These are phyloP conservation scores for Leuciscus waleckii DNA, from an alignment of 2,797 vertebrate genomes.

Conservation along the genomic window DNA sequence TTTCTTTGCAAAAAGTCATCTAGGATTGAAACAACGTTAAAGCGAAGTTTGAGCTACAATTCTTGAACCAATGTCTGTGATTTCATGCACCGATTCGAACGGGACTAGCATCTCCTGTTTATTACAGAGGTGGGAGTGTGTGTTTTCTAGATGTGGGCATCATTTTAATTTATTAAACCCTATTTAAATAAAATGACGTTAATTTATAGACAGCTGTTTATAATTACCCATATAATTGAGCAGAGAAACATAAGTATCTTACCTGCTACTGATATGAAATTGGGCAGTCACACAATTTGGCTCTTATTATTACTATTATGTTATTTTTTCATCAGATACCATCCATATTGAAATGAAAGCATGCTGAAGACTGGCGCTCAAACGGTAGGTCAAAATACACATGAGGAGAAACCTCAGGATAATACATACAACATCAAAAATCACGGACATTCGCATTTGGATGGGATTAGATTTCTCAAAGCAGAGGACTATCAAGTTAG, in stretches of 20 bases:
- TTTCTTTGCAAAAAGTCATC: not conserved
- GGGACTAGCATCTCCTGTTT: not conserved
- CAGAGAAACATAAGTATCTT: not conserved
- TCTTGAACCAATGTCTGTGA: not conserved
- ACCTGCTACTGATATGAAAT: not conserved
- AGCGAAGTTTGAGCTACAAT: not conserved
- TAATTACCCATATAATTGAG: not conserved
- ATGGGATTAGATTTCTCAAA: not conserved
- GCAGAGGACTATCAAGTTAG: not conserved
- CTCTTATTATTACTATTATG: not conserved
- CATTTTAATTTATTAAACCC: not conserved
- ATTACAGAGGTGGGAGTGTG: not conserved
- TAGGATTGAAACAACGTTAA: not conserved
- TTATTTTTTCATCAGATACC: not conserved
- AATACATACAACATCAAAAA: not conserved
- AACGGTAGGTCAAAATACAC: not conserved
- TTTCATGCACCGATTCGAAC: not conserved
- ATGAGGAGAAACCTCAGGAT: not conserved
- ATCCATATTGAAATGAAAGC: not conserved
- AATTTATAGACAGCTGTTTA: not conserved
- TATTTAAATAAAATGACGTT: not conserved
- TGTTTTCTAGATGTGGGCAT: not conserved
- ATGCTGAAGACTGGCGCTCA: not conserved
- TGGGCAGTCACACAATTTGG: not conserved
- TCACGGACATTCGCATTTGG: not conserved